phyloP scores from a whole-genome alignment of 2,113 vertebrate genomes.

The Gracilinanus agilis region DNA sequence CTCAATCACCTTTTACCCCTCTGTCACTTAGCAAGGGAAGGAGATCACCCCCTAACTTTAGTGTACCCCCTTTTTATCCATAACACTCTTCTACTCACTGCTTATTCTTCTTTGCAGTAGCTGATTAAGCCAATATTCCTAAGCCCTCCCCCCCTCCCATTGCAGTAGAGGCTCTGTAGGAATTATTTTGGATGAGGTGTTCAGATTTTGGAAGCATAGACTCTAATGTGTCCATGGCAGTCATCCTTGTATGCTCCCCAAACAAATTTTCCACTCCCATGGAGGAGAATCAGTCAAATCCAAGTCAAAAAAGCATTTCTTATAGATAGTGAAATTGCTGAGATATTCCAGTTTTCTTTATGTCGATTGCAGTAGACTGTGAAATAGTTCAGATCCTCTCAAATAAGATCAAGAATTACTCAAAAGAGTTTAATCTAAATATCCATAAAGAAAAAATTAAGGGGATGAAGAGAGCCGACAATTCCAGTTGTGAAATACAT shows the following conservation, averaged over 20 bases:
- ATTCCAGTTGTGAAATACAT: neutral
- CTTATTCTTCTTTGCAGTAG: neutral
- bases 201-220: neutral
- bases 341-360: neutral
- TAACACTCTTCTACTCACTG: neutral
- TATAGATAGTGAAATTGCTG: neutral
- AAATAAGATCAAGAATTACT: neutral
- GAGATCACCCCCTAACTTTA: too few relatives aligned
- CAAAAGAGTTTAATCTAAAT: neutral
- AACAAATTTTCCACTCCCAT: neutral
- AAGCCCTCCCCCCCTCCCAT: neutral
- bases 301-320: neutral
- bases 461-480: neutral
- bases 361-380: neutral
- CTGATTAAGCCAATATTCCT: neutral
- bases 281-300: neutral
- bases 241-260: neutral
- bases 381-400: neutral
- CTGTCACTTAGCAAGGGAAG: too few relatives aligned
- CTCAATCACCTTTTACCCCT: too few relatives aligned
- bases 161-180: neutral
- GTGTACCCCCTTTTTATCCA: too few relatives aligned
- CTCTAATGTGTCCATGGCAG: neutral
- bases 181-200: neutral
- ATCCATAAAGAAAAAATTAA: neutral